Conservation (phyloP, 2,113 vertebrate species). For the Pseudorasbora parva region DNA sequence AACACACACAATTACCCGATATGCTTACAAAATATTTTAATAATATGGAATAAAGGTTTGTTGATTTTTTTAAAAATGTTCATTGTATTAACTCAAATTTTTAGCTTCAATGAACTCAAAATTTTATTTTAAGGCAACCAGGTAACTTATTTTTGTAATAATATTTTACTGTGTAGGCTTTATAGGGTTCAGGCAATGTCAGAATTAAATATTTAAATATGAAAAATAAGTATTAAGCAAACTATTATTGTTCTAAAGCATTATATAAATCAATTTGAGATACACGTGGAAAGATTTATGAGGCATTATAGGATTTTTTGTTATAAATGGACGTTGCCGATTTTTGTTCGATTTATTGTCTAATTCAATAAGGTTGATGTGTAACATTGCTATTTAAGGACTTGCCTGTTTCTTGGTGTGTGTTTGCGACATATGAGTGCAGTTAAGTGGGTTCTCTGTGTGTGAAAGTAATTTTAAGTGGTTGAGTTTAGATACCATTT, state of each 20-base stretch:
- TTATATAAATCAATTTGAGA: neutral
- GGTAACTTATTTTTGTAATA: too few relatives aligned
- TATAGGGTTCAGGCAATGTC: too few relatives aligned
- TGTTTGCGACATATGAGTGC: slow-evolving; percentile 43
- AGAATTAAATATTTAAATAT: too few relatives aligned
- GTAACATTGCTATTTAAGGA: neutral
- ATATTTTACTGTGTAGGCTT: too few relatives aligned
- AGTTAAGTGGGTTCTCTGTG: slow-evolving; percentile 50
- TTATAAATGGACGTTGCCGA: neutral
- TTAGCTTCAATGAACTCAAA: too few relatives aligned
- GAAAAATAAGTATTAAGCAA: neutral
- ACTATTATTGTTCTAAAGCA: neutral
- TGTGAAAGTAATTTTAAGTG: slow-evolving; percentile 52
- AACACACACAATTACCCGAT: too few relatives aligned
- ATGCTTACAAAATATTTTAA: too few relatives aligned
- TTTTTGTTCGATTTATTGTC: neutral
- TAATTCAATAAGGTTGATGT: slow-evolving; percentile 34
- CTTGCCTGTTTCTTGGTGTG: slow-evolving; percentile 38
- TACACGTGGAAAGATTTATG: neutral
- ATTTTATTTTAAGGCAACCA: too few relatives aligned
- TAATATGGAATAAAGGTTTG: too few relatives aligned
- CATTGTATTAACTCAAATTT: too few relatives aligned
- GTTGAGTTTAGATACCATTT: slow-evolving; percentile 49
- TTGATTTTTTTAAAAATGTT: too few relatives aligned
- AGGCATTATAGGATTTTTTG: neutral